Conservation (phyloP, 2,113 vertebrate genomes). For the Nesogale talazaci region DNA sequence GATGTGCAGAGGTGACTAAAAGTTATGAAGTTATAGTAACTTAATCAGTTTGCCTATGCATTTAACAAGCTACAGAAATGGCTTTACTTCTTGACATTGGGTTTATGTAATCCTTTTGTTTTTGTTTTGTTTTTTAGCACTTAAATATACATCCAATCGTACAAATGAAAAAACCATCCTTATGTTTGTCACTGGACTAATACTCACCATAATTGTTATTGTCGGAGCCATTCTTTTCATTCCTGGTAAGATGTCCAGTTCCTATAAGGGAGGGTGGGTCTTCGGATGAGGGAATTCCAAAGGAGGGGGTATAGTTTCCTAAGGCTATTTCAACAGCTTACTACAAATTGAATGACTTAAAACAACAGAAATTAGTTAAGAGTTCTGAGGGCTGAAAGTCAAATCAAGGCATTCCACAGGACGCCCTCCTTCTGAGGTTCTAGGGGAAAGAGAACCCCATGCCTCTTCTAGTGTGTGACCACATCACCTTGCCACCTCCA, state of each 20-base stretch:
- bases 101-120: slow-evolving; percentile 63
- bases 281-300: background rate
- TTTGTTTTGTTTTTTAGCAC: slow-evolving; percentile 73
- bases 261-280: background rate
- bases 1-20: background rate
- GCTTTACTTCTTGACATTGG: slow-evolving; percentile 43
- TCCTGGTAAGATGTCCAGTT: slow-evolving; percentile 79
- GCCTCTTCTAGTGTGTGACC: background rate
- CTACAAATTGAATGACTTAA: background rate
- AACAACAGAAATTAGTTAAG: background rate
- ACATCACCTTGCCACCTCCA: background rate
- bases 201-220: slow-evolving; percentile 64
- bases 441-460: background rate
- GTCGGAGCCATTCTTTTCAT: slow-evolving; percentile 82
- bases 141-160: slow-evolving; percentile 78
- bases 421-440: background rate
- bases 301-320: background rate
- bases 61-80: slow-evolving; percentile 16
- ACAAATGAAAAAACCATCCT: slow-evolving; percentile 69
- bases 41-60: background rate
- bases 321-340: background rate
- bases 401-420: background rate
- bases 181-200: slow-evolving; percentile 66
- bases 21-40: background rate
- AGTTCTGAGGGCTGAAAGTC: background rate